These are phyloP conservation scores for Rhinopithecus roxellana DNA, from an alignment of 2,113 vertebrate species.

Conservation along the genomic window DNA sequence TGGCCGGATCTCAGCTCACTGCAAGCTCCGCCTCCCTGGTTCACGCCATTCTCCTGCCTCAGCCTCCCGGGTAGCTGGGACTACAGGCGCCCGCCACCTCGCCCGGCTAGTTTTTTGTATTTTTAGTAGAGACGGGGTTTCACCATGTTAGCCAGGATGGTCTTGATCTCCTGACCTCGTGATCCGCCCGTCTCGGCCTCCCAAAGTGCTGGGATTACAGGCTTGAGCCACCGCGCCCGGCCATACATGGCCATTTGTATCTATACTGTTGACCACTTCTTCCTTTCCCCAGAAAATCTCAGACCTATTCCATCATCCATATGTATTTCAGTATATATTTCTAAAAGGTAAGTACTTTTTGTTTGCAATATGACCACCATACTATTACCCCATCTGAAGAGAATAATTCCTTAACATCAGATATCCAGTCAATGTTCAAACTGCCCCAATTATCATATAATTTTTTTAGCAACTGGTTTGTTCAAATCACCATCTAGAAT, in stretches of 20 bases:
- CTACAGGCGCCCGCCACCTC: too few relatives aligned
- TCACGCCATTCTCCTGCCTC: too few relatives aligned
- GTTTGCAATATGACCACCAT: neutral
- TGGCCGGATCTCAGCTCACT: too few relatives aligned
- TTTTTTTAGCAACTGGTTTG: neutral
- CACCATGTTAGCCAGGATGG: too few relatives aligned
- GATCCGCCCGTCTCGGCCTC: too few relatives aligned
- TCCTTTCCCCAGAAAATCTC: neutral
- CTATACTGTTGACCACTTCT: neutral
- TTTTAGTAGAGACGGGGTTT: too few relatives aligned
- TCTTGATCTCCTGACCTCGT: too few relatives aligned
- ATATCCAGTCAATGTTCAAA: neutral
- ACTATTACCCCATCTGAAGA: neutral
- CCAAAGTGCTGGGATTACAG: too few relatives aligned
- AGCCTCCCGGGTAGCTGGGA: too few relatives aligned
- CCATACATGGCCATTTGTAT: neutral
- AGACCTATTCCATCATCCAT: neutral
- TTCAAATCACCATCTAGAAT: conserved; percentile 10
- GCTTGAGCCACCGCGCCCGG: too few relatives aligned
- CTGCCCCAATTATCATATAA: neutral
- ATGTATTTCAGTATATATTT: neutral
- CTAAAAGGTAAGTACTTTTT: neutral
- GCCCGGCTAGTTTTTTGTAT: too few relatives aligned
- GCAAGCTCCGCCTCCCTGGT: too few relatives aligned
- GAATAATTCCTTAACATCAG: neutral